Evolutionary conservation across 2,797 vertebrate genomes (phyloP).

Genomic region (Pangasius sanitwongsei): DNA sequence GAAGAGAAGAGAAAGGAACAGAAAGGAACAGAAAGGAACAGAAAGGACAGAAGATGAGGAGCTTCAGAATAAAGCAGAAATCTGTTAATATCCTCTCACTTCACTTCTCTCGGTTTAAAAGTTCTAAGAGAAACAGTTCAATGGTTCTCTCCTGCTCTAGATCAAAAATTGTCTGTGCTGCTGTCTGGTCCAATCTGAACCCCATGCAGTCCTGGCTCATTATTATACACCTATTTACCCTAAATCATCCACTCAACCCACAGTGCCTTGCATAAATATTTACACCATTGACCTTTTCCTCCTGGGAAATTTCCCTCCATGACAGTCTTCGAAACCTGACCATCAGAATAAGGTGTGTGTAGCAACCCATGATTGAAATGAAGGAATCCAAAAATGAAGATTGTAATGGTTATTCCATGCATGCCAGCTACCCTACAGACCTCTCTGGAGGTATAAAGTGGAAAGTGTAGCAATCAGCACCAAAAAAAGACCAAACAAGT

Average conservation of each 20-base stretch:
- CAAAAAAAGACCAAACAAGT: not conserved
- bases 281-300: conserved; percentile 1
- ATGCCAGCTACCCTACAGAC: too few species aligned
- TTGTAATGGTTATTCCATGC: not conserved
- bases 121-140: not conserved
- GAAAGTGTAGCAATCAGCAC: not conserved
- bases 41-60: not conserved
- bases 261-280: not conserved
- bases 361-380: not conserved
- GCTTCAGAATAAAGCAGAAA: not conserved
- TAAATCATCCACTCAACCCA: not conserved
- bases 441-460: not conserved
- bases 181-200: not conserved
- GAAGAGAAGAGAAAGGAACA: not conserved
- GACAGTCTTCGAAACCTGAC: not conserved
- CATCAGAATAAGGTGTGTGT: not conserved
- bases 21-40: not conserved
- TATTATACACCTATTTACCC: conserved; percentile 1
- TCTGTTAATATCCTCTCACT: not conserved
- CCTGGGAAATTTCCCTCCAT: not conserved
- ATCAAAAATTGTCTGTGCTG: not conserved
- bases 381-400: not conserved
- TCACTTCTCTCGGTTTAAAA: not conserved
- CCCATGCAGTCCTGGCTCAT: not conserved
- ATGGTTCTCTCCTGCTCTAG: not conserved